These are phyloP conservation scores for Bovichtus variegatus DNA, from an alignment of 2,797 vertebrate genomes.

Conservation along the genomic window DNA sequence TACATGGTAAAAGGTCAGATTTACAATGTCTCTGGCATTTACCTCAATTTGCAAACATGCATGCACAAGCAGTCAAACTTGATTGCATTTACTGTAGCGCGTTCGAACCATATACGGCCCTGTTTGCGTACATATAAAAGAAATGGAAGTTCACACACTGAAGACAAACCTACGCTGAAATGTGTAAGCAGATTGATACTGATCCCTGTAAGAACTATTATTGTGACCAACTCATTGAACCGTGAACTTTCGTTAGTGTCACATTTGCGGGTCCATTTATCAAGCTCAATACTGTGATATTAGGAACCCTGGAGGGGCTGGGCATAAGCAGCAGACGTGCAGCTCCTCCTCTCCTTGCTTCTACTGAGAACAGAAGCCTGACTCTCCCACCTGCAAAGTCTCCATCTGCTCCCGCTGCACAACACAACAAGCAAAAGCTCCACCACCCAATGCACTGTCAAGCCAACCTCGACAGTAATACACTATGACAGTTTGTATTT, in stretches of 20 bases:
- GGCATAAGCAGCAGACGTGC: slow-evolving; percentile 74
- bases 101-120: slow-evolving; percentile 20
- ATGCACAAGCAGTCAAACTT: slow-evolving; percentile 43
- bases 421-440: slow-evolving; percentile 63
- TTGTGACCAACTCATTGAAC: slow-evolving; percentile 71
- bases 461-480: slow-evolving; percentile 69
- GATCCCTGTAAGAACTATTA: slow-evolving; percentile 21
- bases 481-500: slow-evolving; percentile 62
- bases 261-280: slow-evolving; percentile 81
- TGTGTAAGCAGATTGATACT: slow-evolving; percentile 1
- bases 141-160: slow-evolving; percentile 1
- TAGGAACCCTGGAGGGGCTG: slow-evolving; percentile 71
- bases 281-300: slow-evolving; percentile 78
- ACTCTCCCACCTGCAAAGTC: slow-evolving; percentile 86
- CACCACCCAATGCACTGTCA: slow-evolving; percentile 57
- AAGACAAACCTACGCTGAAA: background rate
- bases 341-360: slow-evolving; percentile 76
- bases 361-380: slow-evolving; percentile 81
- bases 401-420: slow-evolving; percentile 85
- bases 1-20: slow-evolving; percentile 71
- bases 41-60: slow-evolving; percentile 65
- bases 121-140: slow-evolving; percentile 24
- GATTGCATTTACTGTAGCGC: slow-evolving; percentile 34
- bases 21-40: slow-evolving; percentile 62
- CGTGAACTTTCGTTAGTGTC: slow-evolving; percentile 74